Evolutionary conservation across 37 sponge, comb jelly and placozoan species (phyloP), one percentile per base, ranked within the genome.

Genomic region (Theonella swinhoei): DNA sequence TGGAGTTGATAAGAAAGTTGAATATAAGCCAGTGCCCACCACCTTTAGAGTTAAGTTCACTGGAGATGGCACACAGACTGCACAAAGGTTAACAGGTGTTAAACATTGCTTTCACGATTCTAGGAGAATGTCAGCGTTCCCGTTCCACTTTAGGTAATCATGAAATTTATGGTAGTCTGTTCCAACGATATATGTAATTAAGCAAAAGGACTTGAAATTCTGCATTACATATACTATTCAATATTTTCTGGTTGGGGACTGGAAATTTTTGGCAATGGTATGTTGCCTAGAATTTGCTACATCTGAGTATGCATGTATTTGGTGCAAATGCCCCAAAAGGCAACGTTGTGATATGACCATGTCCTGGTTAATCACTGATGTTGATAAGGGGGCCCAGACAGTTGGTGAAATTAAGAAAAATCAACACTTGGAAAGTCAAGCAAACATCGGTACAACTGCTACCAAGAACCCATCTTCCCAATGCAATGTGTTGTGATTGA

Each of bases 31-130:
- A 26, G 60, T 64, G 25, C 63, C 17, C 4, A 42, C 39, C 14
- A n/a, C 2, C 5, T 1, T 86, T 23, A 14, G 64, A 4, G 79
- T 86, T 8, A 86, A 86, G 66, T 40, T 86, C 0, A 42, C 87
- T 25, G 80, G 80, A 47, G 87, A 86, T 78, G 87, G 87, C 22
- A 86, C 87, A 36, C 3, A 41, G 2, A 72, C 78, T 24, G 79
- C 71, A 23, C 65, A 54, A 37, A 31, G 79, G 31, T 36, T 86
- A 3, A 28, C n/a, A n/a, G 20, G 54, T 75, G 25, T 41, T 86
- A 2, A 58, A 33, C n/a, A 77, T 86, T 36, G 42, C 74, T 24
- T 86, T 79, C 42, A 86, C 80, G 26, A 11, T 79, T 11, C 42
- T 86, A 33, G 79, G 78, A 31, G 87, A 86, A 38, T 42, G 74